Conservation (phyloP, 2,113 vertebrate species). For the Xyrauchen texanus region DNA sequence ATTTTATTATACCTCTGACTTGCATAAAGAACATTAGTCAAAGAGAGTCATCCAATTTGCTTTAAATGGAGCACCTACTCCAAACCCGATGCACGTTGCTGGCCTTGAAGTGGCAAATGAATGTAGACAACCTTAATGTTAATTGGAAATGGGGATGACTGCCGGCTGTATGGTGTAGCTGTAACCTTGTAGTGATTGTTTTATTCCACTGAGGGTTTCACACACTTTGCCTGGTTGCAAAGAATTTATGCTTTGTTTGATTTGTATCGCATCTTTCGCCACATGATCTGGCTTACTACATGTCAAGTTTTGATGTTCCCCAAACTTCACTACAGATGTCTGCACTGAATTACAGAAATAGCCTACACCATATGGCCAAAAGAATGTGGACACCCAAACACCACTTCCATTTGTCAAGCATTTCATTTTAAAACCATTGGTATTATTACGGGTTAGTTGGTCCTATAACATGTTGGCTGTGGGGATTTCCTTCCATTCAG, state of each 20-base stretch:
- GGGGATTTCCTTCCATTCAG: too few relatives aligned
- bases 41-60: conserved; percentile 10
- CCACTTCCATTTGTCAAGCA: too few relatives aligned
- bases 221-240: background rate
- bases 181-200: conserved; percentile 33
- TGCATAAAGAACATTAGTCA: background rate
- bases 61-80: background rate
- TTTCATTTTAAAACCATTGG: too few relatives aligned
- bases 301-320: background rate
- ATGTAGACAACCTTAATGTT: conserved; percentile 53
- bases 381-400: too few relatives aligned
- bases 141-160: conserved; percentile 45
- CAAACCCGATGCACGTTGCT: conserved; percentile 12
- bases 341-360: background rate
- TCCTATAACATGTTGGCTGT: too few relatives aligned
- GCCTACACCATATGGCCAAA: too few relatives aligned
- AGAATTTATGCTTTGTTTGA: conserved; percentile 14
- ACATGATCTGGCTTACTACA: background rate
- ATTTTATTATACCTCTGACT: conserved; percentile 22
- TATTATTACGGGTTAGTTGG: too few relatives aligned
- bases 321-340: background rate
- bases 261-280: background rate
- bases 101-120: conserved; percentile 49
- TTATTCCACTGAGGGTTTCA: conserved; percentile 33
- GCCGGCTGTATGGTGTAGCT: conserved; percentile 15